Base-by-base conservation (phyloP, 2,888 invertebrate genomes). In the Leuctra nigra region DNA sequence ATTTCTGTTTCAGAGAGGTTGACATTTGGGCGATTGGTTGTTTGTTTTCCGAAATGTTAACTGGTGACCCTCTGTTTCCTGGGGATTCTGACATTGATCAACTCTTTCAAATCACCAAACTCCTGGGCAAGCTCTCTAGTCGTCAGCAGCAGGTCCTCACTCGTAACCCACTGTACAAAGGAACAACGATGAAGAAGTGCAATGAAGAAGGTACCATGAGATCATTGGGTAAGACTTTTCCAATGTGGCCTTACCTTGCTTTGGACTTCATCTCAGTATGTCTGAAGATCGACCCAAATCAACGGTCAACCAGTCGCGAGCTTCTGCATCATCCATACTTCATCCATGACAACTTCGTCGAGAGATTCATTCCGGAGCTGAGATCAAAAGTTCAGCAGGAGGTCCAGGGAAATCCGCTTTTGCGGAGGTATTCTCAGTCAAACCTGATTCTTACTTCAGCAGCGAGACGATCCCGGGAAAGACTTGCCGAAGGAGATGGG, bases 61-160 rank as follows among this genome's bases (percentile, higher is more conserved):
- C 85, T 0, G 91, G 91, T 0, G 88, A 90, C 65, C 90, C 92
- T 0, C 70, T 92, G 53, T 91, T 91, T 72, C 91, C 92, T 0
- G 92, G 92, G 0, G 90, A 92, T 66, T 91, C 91, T 1, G 92
- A 93, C 69, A 87, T 92, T 55, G 93, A 93, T 69, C 92, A 92
- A 67, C 76, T 93, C 0, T 88, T 85, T 64, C 81, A 87, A 61
- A 91, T 92, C 61, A 85, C 87, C 36, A 86, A 84, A 72, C 78
- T 83, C 67, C 77, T 91, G 59, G 54, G 53, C 39, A 47, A 56
- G 29, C 23, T 29, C n/a, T 74, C 74, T 59, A 60, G 66, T 16
- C 67, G 72, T 25, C 77, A 78, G 63, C 74, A 74, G 61, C 70
- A 73, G 36, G 61, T 77, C 35, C 70, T 77, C 65, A 65, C 69